Evolutionary conservation across 2,113 vertebrate species (phyloP), one percentile per base, ranked within the genome.

Genomic region (Esox niger): DNA sequence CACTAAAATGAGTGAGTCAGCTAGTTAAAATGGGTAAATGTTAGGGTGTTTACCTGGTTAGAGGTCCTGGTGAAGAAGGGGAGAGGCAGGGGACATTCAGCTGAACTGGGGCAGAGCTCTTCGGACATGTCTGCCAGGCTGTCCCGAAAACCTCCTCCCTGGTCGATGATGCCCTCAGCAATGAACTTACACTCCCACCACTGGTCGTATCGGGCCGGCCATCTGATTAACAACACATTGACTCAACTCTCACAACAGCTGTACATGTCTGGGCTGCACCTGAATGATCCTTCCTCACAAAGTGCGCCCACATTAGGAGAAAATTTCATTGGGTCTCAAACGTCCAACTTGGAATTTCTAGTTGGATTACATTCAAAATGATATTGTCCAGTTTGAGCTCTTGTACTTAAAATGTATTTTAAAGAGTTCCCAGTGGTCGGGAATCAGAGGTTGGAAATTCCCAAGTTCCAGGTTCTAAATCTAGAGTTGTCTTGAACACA

Each of bases 121-220:
- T 98, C 97, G 0, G 97, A 99, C 93, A 99, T 97, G 88, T 99
- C 97, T 0, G 97, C 95, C 71, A 99, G 90, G 81, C 97, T 98
- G 84, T 99, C 97, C 47, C 96, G 92, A 83, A 99, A 99, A 27
- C 97, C 97, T 0, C 97, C 97, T 43, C 97, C 97, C 92, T 98
- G 97, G 83, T 99, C 96, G 1, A 98, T 99, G 88, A 99, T 98
- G 74, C 97, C 96, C 85, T 99, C 97, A 1, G 97, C 94, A 8
- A 99, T 97, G 87, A 99, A 99, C 82, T 99, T 99, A 79, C 97
- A 99, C 56, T 98, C 97, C 97, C 97, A 99, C 97, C 97, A 99
- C 84, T 99, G 97, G 86, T 99, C 97, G 27, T 98, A 97, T 57
- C 94, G 93, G 62, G 95, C 90, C 0, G 96, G 96, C 97, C 97